Base-by-base conservation (phyloP, 2,888 invertebrate genomes). In the Andrena haemorrhoa region DNA sequence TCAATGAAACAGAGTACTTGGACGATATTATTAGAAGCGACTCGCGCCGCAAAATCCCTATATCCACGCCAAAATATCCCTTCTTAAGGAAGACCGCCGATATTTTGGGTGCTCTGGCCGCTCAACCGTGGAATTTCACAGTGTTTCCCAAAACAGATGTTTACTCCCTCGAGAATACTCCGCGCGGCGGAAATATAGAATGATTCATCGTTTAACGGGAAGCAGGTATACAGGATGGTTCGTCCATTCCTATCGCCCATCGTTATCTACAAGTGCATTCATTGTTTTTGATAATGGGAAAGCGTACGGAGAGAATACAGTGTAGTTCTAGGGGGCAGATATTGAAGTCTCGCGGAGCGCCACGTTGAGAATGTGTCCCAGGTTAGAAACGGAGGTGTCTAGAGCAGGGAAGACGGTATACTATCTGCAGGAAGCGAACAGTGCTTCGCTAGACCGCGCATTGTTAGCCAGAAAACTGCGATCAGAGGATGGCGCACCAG, bases 391-490 rank as follows among this genome's bases (percentile, higher is more conserved):
- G n/a, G 51, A 51, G 8, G 20, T 20, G 20, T 0, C 8, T 51
- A 0, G 51, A 12, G 23, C 23, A 56, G 10, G 10, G 20, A 23
- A 23, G 23, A 56, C 23, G 23, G 51, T n/a, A 20, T 12, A 23
- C 56, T 23, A 56, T 26, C 20, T 20, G 4, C 60, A 60, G 70
- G 31, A 70, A 70, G 12, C 47, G 31, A 58, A 41, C 26, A n/a
- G 16, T 33, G 20, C 10, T 12, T 16, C 56, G 5, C 16, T 5
- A 63, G 26, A 29, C 23, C 20, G 35, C 6, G 23, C 61, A 53
- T 75, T 76, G 71, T 71, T 23, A 20, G 31, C 29, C 12, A 10
- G 69, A 35, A 47, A 61, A 53, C 29, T 23, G 12, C 68, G 63
- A 56, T 31, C 26, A n/a, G 47, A 51, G 16, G 20, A 68, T 63